Conservation (phyloP, 2,888 invertebrate genomes). For the Aphidius colemani region DNA sequence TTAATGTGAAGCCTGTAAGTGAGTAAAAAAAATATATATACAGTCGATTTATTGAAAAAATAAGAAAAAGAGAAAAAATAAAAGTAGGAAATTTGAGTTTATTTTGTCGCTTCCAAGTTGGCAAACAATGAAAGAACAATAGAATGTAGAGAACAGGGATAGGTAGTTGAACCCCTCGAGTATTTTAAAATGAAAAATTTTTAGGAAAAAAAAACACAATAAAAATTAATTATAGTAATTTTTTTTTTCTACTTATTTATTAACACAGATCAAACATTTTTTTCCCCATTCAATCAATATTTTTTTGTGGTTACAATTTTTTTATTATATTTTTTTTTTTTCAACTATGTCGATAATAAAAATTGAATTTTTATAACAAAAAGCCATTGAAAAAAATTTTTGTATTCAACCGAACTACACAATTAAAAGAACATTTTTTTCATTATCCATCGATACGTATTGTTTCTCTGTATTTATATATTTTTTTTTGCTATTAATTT, state of each 20-base stretch:
- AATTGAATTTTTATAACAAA: not conserved
- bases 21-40: slow-evolving; percentile 13
- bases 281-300: no score
- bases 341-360: not conserved
- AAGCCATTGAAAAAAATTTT: slow-evolving; percentile 5
- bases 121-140: slow-evolving; percentile 24
- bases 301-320: not conserved
- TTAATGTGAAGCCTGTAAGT: slow-evolving; percentile 14
- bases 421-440: not conserved
- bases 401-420: not conserved
- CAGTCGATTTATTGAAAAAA: slow-evolving; percentile 6
- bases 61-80: not conserved
- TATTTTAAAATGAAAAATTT: not conserved
- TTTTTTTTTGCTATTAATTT: not conserved
- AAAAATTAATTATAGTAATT: slow-evolving; percentile 10
- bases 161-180: slow-evolving; percentile 14
- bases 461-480: not conserved
- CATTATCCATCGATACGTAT: not conserved
- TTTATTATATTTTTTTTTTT: slow-evolving; percentile 3
- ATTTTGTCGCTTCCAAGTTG: slow-evolving; percentile 14
- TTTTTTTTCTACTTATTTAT: not conserved
- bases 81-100: slow-evolving; percentile 1
- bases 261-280: not conserved
- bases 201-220: slow-evolving; percentile 5
- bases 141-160: not conserved